These are phyloP conservation scores for Cheiracanthium punctorium DNA, from an alignment of 2,888 invertebrate genomes.

Conservation along the genomic window DNA sequence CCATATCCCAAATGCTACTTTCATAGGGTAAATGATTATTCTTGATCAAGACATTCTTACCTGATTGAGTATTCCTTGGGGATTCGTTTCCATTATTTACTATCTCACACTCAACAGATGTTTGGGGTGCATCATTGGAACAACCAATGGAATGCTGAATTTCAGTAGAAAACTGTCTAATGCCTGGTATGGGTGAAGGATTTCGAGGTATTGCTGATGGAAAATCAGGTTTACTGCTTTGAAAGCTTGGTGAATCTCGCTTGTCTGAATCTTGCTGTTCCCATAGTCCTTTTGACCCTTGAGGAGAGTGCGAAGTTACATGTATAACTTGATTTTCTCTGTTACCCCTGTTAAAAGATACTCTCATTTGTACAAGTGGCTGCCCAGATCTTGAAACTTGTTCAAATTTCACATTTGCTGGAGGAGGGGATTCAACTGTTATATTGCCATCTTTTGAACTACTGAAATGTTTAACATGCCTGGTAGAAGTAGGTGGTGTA, in stretches of 20 bases:
- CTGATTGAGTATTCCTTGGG: constrained; percentile 32
- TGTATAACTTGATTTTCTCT: constrained; percentile 52
- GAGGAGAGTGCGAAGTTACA: constrained; percentile 34
- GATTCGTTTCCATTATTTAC: constrained; percentile 34
- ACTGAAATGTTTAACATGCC: constrained; percentile 53
- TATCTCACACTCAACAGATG: constrained; percentile 48
- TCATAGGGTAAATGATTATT: constrained; percentile 31
- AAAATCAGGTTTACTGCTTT: constrained; percentile 15
- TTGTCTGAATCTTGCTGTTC: constrained; percentile 52
- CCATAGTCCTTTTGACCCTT: constrained; percentile 51
- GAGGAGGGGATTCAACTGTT: constrained; percentile 33
- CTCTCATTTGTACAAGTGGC: constrained; percentile 67
- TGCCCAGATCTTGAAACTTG: constrained; percentile 29
- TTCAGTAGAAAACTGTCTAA: constrained; percentile 64
- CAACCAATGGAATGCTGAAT: constrained; percentile 52
- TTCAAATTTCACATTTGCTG: constrained; percentile 32
- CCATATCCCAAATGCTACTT: constrained; percentile 59
- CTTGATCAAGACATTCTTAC: constrained; percentile 56
- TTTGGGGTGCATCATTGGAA: constrained; percentile 16
- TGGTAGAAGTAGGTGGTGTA: constrained; percentile 5
- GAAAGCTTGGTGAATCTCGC: neutral
- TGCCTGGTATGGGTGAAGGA: constrained; percentile 59
- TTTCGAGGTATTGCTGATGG: neutral
- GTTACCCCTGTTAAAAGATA: constrained; percentile 61
- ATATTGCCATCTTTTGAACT: constrained; percentile 41